phyloP scores from a whole-genome alignment of 2,113 vertebrate species.

The Entomyzon cyanotis region DNA sequence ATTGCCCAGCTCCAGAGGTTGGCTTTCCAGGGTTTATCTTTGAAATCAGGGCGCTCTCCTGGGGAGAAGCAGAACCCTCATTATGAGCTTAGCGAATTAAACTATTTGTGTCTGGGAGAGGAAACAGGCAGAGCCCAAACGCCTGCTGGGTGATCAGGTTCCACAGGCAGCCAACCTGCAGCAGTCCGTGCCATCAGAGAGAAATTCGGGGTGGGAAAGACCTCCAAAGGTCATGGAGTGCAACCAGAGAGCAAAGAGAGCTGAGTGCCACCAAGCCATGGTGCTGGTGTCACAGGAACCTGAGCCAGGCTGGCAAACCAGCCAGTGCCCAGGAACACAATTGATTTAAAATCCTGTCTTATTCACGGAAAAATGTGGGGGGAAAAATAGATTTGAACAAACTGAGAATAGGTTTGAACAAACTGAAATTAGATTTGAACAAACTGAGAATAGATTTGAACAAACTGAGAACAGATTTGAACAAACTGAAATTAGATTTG shows the following conservation, averaged over 20 bases:
- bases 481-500: too few relatives aligned
- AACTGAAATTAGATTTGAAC: too few relatives aligned
- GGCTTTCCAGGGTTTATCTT: neutral
- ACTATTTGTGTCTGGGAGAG: neutral
- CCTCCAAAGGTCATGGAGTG: neutral
- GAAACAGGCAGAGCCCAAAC: fast-evolving
- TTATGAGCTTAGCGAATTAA: neutral
- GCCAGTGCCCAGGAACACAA: neutral
- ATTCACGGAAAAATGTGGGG: fast-evolving
- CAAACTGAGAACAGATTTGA: neutral
- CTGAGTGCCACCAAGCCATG: neutral
- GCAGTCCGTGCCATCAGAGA: neutral
- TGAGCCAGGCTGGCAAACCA: neutral
- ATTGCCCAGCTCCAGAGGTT: neutral
- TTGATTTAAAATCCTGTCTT: neutral
- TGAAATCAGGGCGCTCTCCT: neutral
- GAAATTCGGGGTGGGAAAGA: neutral
- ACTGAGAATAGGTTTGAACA: too few relatives aligned
- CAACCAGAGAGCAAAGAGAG: neutral
- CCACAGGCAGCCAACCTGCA: neutral
- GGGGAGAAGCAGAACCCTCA: neutral
- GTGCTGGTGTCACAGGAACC: neutral
- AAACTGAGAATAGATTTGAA: too few relatives aligned
- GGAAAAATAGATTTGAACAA: neutral
- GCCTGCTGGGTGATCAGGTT: neutral